Conservation (phyloP, 2,888 invertebrate genomes). For the Trichogramma evanescens region DNA sequence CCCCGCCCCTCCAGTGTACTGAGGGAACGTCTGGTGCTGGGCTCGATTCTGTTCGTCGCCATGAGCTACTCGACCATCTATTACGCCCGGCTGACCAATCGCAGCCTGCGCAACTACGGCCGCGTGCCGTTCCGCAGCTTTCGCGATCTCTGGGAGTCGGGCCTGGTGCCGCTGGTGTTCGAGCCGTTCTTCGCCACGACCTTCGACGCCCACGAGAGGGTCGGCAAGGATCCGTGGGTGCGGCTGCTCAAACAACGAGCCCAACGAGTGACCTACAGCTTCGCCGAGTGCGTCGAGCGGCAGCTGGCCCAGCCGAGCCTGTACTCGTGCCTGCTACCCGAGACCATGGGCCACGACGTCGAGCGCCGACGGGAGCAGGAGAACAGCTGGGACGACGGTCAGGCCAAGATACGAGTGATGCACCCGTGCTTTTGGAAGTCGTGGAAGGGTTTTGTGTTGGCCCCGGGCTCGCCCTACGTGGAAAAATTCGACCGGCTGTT, state of each 20-base stretch:
- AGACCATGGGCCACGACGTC: not conserved
- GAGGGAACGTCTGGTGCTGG: not conserved
- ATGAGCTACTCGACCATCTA: not conserved
- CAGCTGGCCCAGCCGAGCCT: too few species aligned
- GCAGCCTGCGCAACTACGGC: not conserved
- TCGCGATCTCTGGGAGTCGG: slow-evolving; percentile 20
- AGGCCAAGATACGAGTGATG: not conserved
- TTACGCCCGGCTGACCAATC: slow-evolving; percentile 3
- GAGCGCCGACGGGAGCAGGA: not conserved
- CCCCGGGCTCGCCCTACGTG: slow-evolving; percentile 18
- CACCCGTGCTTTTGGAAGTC: slow-evolving; percentile 17
- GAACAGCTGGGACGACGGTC: not conserved
- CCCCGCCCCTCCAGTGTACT: not conserved
- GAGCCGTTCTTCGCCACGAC: slow-evolving; percentile 5
- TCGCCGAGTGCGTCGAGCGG: too few species aligned
- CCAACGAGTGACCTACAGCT: too few species aligned
- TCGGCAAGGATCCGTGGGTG: not conserved
- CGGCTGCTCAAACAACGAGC: too few species aligned
- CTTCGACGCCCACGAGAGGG: not conserved
- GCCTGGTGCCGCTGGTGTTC: slow-evolving; percentile 14
- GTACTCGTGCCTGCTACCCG: slow-evolving; percentile 1
- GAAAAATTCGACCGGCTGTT: slow-evolving; percentile 11
- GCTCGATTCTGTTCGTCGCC: not conserved
- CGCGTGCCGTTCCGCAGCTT: slow-evolving; percentile 8
- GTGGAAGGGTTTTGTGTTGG: slow-evolving; percentile 7